These are phyloP conservation scores for Thunnus albacares DNA, from an alignment of 2,797 vertebrate genomes.

Conservation along the genomic window DNA sequence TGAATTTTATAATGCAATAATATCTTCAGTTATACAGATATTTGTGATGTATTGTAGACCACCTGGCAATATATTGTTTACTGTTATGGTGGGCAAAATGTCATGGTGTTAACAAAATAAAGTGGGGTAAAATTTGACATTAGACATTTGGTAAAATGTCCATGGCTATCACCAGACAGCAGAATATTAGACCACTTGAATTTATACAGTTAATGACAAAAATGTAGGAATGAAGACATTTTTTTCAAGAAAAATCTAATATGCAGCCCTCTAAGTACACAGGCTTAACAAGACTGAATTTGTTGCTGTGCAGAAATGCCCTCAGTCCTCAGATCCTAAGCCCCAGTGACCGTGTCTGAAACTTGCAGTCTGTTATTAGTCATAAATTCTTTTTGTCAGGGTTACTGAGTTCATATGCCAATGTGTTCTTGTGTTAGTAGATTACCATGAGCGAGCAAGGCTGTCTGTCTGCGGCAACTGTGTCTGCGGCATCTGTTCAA, in stretches of 20 bases:
- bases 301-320: constrained; percentile 42
- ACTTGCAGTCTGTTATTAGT: constrained; percentile 33
- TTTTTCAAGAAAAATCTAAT: neutral
- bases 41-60: no score
- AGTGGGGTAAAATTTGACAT: no score
- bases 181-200: no score
- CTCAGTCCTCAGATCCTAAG: constrained; percentile 46
- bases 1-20: no score
- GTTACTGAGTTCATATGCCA: constrained; percentile 71
- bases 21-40: no score
- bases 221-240: no score
- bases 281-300: constrained; percentile 23
- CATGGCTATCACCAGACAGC: no score
- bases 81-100: no score
- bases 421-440: constrained; percentile 60
- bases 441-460: constrained; percentile 51
- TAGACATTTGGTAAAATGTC: no score
- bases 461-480: constrained; percentile 36
- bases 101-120: no score
- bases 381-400: constrained; percentile 54
- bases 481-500: constrained; percentile 16
- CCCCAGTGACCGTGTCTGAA: constrained; percentile 49
- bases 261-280: neutral
- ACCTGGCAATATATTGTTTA: no score
- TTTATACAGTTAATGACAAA: no score